Evolutionary conservation across 2,113 vertebrate species (phyloP).

Genomic region (Pundamilia nyererei): DNA sequence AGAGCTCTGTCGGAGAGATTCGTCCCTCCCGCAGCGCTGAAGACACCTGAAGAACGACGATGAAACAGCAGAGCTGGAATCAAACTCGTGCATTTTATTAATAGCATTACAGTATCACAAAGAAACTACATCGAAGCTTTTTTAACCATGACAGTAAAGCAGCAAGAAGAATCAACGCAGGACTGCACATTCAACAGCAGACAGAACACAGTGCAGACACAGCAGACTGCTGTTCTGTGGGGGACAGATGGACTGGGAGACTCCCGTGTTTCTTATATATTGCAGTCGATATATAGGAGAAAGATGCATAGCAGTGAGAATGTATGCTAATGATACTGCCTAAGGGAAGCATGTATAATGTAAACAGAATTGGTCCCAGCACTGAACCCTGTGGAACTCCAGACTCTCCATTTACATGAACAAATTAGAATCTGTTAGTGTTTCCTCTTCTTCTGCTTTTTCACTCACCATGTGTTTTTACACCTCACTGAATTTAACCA

Average conservation of each 20-base stretch:
- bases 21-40: slow-evolving; percentile 79
- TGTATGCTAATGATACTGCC: rapidly evolving
- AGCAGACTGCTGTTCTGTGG: neutral
- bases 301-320: neutral
- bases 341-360: neutral
- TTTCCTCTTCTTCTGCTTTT: neutral
- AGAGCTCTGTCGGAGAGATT: slow-evolving; percentile 83
- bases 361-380: neutral
- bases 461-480: neutral
- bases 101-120: neutral
- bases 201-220: rapidly evolving
- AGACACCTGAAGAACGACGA: slow-evolving; percentile 72
- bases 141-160: neutral
- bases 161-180: neutral
- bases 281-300: neutral
- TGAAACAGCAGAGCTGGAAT: neutral
- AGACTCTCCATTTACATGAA: neutral
- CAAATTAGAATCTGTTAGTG: neutral
- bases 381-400: neutral
- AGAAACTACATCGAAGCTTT: neutral
- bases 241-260: rapidly evolving
- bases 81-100: neutral
- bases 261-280: neutral
- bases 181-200: neutral
- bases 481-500: neutral